phyloP scores from a whole-genome alignment of 2,888 invertebrate species.

The Hydroisotoma schaefferi region DNA sequence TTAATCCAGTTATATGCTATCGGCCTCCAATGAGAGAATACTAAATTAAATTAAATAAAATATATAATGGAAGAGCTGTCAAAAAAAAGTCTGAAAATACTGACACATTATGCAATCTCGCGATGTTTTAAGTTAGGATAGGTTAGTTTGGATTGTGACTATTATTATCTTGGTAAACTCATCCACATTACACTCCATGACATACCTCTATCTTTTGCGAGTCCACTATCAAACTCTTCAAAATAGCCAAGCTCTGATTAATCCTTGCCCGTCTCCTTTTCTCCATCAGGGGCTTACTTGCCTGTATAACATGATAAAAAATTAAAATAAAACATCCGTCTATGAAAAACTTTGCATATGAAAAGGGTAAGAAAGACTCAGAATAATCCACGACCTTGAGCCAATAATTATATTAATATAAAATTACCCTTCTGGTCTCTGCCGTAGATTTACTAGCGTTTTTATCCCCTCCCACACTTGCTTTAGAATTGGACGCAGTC shows the following conservation, averaged over 20 bases:
- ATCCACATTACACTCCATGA: too few species aligned
- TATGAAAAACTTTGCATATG: not conserved
- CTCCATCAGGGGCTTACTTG: conserved; percentile 45
- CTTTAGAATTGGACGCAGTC: conserved; percentile 13
- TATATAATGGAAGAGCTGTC: too few species aligned
- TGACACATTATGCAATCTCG: too few species aligned
- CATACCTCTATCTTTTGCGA: conserved; percentile 40
- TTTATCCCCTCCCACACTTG: conserved; percentile 28
- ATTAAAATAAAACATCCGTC: conserved; percentile 8
- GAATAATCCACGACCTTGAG: not conserved
- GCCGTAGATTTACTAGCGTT: conserved; percentile 35
- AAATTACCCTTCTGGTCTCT: conserved; percentile 39
- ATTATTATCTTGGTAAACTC: too few species aligned
- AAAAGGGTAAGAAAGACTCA: not conserved
- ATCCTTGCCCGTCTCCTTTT: conserved; percentile 43
- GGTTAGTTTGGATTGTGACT: too few species aligned
- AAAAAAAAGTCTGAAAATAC: too few species aligned
- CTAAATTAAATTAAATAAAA: too few species aligned
- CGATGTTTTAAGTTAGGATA: too few species aligned
- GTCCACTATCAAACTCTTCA: conserved; percentile 42
- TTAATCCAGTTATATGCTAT: too few species aligned
- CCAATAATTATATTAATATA: not conserved
- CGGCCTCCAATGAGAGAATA: too few species aligned
- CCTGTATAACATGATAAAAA: conserved; percentile 22
- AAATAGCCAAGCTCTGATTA: conserved; percentile 40